Base-by-base conservation (phyloP, 2,113 vertebrate species). In the Pomatorhinus ruficollis region DNA sequence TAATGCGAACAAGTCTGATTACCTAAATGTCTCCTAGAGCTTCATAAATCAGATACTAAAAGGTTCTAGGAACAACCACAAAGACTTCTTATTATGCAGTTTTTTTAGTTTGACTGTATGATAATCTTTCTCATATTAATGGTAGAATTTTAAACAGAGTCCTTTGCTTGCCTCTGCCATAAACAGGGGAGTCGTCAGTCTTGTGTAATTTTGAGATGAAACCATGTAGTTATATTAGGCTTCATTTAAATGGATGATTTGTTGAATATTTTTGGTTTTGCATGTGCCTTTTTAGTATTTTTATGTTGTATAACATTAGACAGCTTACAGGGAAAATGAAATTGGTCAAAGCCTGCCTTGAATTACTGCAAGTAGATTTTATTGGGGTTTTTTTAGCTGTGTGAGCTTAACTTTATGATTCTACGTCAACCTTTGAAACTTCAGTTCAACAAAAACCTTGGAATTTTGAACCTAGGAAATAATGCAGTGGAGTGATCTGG, bases 331-430 rank as follows among this genome's bases (percentile, higher is more conserved):
- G 35, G 50, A 22, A 83, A 74, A 74, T 33, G 7, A 60, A 90
- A 33, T 61, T 37, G 11, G 44, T 68, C 9, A 44, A 42, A 71
- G 21, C 20, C 75, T 61, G 50, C 11, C 50, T 81, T 76, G 37
- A 79, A 42, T 44, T 63, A 47, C 10, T 80, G 15, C 15, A 53
- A 30, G 20, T 50, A 57, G 25, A 18, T 27, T 19, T 49, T 54
- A 44, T 12, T 54, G 17, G 1, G 0, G 0, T 10, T 47, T n/a
- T 30, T 50, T 54, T 44, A 71, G 14, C 37, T 68, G 4, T 65
- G 5, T 31, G 31, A 64, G 8, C 35, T 83, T 68, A 79, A 24
- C 27, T 49, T 47, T n/a, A 7, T 75, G 49, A 39, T 54, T 92
- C 20, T 77, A 1, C 1, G 2, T 75, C 30, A 61, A 10, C 27